phyloP scores from a whole-genome alignment of 2,888 invertebrate species.

The Escarpia spicata region DNA sequence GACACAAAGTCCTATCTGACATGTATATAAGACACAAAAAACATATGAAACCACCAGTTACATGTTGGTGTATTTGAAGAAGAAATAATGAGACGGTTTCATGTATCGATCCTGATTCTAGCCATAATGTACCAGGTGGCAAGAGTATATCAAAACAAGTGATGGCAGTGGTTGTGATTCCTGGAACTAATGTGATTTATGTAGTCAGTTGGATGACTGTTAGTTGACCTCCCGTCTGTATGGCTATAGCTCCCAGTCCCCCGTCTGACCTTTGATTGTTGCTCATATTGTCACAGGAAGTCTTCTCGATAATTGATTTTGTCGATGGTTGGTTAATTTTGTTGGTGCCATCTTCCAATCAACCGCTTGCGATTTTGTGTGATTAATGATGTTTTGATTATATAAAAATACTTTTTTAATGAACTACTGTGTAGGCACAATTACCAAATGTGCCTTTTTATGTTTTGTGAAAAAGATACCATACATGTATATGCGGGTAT shows the following conservation, averaged over 20 bases:
- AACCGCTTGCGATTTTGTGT: no score
- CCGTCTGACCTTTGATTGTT: background rate
- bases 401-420: no score
- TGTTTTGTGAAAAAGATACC: no score
- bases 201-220: conserved; percentile 1
- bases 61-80: background rate
- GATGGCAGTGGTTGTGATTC: background rate
- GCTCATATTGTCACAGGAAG: background rate
- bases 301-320: no score
- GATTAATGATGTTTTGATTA: no score
- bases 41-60: background rate
- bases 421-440: no score
- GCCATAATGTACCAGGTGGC: background rate
- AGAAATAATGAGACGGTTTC: background rate
- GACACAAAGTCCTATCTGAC: no score
- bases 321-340: no score
- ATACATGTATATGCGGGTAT: no score
- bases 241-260: background rate
- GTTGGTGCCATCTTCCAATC: no score
- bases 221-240: background rate
- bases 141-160: background rate
- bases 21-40: background rate
- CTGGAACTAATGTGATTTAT: conserved; percentile 2
- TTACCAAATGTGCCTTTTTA: no score
- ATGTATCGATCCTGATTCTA: background rate